Evolutionary conservation across 1,140 invertebrate species (phyloP), one percentile per base, ranked within the genome.

Genomic region (Orussus abietinus): DNA sequence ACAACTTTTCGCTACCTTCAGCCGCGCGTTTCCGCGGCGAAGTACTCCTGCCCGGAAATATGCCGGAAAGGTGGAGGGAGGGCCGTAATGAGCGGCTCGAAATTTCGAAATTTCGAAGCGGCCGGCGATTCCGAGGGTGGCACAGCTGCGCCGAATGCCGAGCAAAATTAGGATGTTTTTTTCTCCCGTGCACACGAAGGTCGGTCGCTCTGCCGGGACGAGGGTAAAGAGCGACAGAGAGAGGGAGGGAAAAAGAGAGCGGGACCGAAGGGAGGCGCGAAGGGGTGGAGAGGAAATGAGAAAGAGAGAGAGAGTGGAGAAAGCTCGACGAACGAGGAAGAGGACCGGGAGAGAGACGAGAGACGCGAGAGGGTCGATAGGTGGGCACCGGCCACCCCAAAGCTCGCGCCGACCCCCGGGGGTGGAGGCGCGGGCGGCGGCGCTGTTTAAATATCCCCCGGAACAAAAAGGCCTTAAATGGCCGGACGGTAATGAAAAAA

Each of bases 71-170:
- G n/a, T n/a, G n/a, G n/a, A n/a, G n/a, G n/a, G n/a, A n/a, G n/a
- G n/a, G n/a, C n/a, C n/a, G n/a, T n/a, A n/a, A n/a, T n/a, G n/a
- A n/a, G n/a, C n/a, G 55, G 53, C 53, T 48, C 53, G 53, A 56
- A 56, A 55, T 56, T 56, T 55, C 53, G 49, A 43, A 56, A 49
- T 56, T 55, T 49, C 49, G 49, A 52, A 53, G 42, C 45, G 42
- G 53, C 53, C 29, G 29, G 29, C 54, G 53, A 58, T 57, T 54
- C 54, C 49, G 49, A 44, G 54, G 56, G 42, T 56, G 53, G 53
- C 59, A 59, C 61, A 64, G 61, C 59, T 64, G 61, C 59, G 59
- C 48, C 51, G 51, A 64, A 64, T 55, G 52, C 62, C 58, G 49
- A 45, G 44, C 55, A 48, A 62, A 64, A 64, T 64, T 64, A 64